Evolutionary conservation across 1,140 invertebrate genomes (phyloP).

Genomic region (Orchestia grillus): DNA sequence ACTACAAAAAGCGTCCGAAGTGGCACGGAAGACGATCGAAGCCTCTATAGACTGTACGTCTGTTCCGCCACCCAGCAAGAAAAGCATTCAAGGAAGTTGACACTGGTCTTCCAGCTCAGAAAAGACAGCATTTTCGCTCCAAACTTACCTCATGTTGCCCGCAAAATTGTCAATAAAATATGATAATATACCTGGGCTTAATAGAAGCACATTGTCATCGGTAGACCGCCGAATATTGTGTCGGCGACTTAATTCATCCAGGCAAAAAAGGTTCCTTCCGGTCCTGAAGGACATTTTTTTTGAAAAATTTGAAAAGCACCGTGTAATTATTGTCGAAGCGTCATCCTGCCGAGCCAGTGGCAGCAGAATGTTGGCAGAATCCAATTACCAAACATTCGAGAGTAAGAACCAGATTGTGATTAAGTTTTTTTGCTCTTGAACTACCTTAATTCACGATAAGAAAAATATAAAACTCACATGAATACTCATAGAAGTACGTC

Average conservation of each 20-base stretch:
- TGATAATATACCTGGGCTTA: slow-evolving; percentile 24
- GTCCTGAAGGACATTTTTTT: neutral
- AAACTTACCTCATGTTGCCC: slow-evolving; percentile 2
- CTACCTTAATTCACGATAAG: neutral
- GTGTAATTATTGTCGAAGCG: slow-evolving; percentile 10
- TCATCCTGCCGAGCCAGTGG: neutral
- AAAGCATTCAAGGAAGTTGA: slow-evolving; percentile 40
- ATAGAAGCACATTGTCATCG: slow-evolving; percentile 39
- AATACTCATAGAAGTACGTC: neutral
- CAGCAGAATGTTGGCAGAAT: neutral
- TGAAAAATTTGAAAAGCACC: neutral
- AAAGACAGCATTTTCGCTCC: neutral
- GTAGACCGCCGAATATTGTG: slow-evolving; percentile 25
- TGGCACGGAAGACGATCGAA: neutral
- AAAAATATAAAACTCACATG: neutral
- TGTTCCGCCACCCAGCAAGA: neutral
- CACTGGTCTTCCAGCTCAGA: slow-evolving; percentile 34
- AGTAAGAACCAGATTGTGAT: neutral
- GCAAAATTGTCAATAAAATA: slow-evolving; percentile 57
- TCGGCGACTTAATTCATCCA: slow-evolving; percentile 11
- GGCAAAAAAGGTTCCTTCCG: slow-evolving; percentile 44
- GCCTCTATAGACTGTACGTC: neutral
- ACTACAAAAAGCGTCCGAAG: slow-evolving; percentile 3
- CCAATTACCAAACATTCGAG: neutral
- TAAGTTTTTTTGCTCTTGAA: neutral